Base-by-base conservation (phyloP, 2,797 vertebrate species). In the Gallinago stenura region DNA sequence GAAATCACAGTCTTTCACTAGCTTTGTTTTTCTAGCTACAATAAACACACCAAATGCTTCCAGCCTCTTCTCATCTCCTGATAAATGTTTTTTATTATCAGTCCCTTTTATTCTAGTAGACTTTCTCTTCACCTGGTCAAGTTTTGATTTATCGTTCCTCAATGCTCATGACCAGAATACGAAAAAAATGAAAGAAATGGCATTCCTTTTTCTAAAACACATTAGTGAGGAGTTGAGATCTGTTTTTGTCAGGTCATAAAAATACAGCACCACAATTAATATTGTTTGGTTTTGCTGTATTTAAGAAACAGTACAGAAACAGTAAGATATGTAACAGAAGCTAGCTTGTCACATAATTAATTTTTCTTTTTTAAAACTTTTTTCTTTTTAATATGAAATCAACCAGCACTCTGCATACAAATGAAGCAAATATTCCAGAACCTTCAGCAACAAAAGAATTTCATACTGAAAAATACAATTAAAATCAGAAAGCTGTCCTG, bases 401-500 rank as follows among this genome's bases (percentile, higher is more conserved):
- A 94, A 45, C 26, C 57, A 92, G 65, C 68, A 35, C 8, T 66
- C 77, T 33, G 35, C 45, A 91, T 57, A 73, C 17, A 87, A 61
- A 89, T 33, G 31, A 95, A 90, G 57, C 35, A 78, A 85, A 68
- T 17, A 78, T 30, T 78, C 57, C 65, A 91, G 60, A 89, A 80
- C 9, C 24, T 64, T 96, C 71, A 92, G 18, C 72, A 91, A 73
- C 35, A 53, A 37, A 84, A 90, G 14, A 66, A 54, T 12, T 77
- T 78, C 30, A 51, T 50, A 37, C 13, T 41, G n/a, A 31, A 82
- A 93, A 89, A 82, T 1, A 72, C 51, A 84, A 72, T 26, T 61
- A 86, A 58, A 68, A 90, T n/a, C 60, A 92, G 78, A 93, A 92
- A 89, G 68, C 57, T 87, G 68, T 57, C 60, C 83, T 80, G 33